Evolutionary conservation across 2,888 invertebrate species (phyloP).

Genomic region (Drosophila borborema): DNA sequence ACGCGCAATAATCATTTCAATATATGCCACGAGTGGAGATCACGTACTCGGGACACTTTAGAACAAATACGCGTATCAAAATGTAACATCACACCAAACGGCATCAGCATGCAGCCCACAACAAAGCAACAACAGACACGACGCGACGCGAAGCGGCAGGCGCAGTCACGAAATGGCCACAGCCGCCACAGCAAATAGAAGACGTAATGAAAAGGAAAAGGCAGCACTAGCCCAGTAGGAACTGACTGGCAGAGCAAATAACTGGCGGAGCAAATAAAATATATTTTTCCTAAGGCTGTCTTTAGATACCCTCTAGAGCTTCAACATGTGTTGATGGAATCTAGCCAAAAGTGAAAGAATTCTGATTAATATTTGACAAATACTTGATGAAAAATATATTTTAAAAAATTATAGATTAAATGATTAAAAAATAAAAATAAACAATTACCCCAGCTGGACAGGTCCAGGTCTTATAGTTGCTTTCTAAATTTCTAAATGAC

Average conservation of each 20-base stretch:
- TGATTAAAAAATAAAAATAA: too few relatives aligned
- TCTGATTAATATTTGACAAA: too few relatives aligned
- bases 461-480: too few relatives aligned
- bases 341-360: not conserved
- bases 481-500: too few relatives aligned
- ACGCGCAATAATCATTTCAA: constrained; percentile 76
- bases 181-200: constrained; percentile 64
- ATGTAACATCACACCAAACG: constrained; percentile 69
- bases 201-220: constrained; percentile 62
- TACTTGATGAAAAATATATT: too few relatives aligned
- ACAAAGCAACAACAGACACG: not conserved
- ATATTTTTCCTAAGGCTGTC: not conserved
- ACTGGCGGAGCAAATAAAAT: constrained; percentile 27
- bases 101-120: constrained; percentile 51
- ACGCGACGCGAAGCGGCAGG: not conserved
- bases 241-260: constrained; percentile 25
- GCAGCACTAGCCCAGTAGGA: constrained; percentile 28
- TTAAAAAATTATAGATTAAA: too few relatives aligned
- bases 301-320: not conserved
- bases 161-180: constrained; percentile 57
- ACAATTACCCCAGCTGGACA: too few relatives aligned
- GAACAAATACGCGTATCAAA: constrained; percentile 75
- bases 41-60: constrained; percentile 74
- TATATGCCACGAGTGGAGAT: constrained; percentile 58
- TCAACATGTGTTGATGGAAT: too few relatives aligned